Evolutionary conservation across 2,113 vertebrate genomes (phyloP).

Genomic region (Hippocampus zosterae): DNA sequence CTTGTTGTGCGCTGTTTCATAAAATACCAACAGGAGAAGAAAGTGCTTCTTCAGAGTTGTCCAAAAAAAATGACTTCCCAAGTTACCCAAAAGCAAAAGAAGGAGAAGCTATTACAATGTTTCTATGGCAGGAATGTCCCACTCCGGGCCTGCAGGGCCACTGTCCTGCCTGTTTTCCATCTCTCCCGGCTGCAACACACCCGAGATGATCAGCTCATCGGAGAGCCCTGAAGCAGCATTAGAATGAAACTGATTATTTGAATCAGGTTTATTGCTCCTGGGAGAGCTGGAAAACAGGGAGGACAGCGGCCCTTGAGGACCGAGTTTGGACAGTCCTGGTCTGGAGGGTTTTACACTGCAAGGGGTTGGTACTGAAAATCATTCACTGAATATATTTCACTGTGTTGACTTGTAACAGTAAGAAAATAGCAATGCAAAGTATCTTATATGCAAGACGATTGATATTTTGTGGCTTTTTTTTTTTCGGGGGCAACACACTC

Average conservation of each 20-base stretch:
- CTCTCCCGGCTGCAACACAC: too few relatives aligned
- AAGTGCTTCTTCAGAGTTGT: slow-evolving; percentile 54
- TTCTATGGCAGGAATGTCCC: slow-evolving; percentile 16
- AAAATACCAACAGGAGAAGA: slow-evolving; percentile 63
- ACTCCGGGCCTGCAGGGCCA: too few relatives aligned
- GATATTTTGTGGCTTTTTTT: slow-evolving; percentile 23
- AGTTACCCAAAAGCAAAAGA: slow-evolving; percentile 61
- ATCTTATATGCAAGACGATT: slow-evolving; percentile 57
- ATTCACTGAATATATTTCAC: slow-evolving; percentile 62
- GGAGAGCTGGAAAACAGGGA: too few relatives aligned
- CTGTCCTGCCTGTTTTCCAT: too few relatives aligned
- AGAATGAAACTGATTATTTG: too few relatives aligned
- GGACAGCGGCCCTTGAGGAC: too few relatives aligned
- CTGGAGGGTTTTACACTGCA: slow-evolving; percentile 58
- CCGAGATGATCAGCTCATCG: too few relatives aligned
- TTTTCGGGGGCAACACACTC: neutral
- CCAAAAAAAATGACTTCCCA: slow-evolving; percentile 55
- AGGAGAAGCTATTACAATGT: slow-evolving; percentile 59
- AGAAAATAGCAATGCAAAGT: slow-evolving; percentile 62
- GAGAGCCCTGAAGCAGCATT: too few relatives aligned
- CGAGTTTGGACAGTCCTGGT: too few relatives aligned
- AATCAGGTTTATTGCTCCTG: too few relatives aligned
- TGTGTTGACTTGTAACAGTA: slow-evolving; percentile 58
- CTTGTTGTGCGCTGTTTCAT: slow-evolving; percentile 61
- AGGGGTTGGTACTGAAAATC: slow-evolving; percentile 58